phyloP scores from a whole-genome alignment of 1,140 invertebrate genomes.

The Eupeodes corollae region DNA sequence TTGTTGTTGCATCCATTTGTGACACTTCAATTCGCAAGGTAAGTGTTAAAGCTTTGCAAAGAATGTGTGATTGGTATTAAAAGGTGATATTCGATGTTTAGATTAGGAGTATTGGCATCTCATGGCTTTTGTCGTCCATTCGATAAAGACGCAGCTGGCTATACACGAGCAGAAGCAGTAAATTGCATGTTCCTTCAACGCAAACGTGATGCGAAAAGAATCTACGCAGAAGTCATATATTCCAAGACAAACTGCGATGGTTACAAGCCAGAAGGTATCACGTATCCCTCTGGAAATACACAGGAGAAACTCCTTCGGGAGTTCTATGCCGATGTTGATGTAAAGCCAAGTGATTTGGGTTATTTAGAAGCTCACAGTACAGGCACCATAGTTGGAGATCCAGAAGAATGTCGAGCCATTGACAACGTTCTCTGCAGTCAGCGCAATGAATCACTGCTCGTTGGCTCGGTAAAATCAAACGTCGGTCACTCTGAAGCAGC shows the following conservation, averaged over 20 bases:
- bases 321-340: slow-evolving; percentile 74
- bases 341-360: slow-evolving; percentile 57
- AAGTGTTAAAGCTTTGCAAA: slow-evolving; percentile 6
- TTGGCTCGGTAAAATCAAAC: slow-evolving; percentile 90
- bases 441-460: slow-evolving; percentile 54
- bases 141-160: slow-evolving; percentile 68
- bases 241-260: slow-evolving; percentile 74
- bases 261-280: slow-evolving; percentile 80
- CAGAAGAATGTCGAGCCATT: slow-evolving; percentile 80
- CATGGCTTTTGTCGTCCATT: slow-evolving; percentile 86
- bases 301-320: slow-evolving; percentile 70
- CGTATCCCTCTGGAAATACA: slow-evolving; percentile 74
- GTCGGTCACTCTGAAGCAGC: slow-evolving; percentile 86
- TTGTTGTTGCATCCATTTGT: slow-evolving; percentile 76
- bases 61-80: no score
- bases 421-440: slow-evolving; percentile 66
- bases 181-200: slow-evolving; percentile 72
- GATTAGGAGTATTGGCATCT: slow-evolving; percentile 70
- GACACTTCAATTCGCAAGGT: slow-evolving; percentile 68
- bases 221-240: slow-evolving; percentile 50
- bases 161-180: slow-evolving; percentile 66
- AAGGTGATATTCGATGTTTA: slow-evolving; percentile 24
- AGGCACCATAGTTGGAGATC: slow-evolving; percentile 66
- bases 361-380: slow-evolving; percentile 92
- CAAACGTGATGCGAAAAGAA: slow-evolving; percentile 59